phyloP scores from a whole-genome alignment of 2,797 vertebrate genomes.

The Myioborus miniatus region DNA sequence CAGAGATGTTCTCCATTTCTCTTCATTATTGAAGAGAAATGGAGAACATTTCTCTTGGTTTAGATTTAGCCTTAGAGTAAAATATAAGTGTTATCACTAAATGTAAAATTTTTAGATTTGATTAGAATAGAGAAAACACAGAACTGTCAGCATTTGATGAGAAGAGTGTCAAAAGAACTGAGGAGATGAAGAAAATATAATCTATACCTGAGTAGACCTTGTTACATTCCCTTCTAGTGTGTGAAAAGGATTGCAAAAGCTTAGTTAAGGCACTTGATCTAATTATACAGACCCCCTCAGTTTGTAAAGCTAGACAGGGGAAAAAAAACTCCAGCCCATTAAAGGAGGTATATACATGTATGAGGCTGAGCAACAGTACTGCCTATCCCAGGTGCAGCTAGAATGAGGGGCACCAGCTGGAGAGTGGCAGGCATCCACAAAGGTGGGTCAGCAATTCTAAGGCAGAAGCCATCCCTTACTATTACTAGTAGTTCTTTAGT shows the following conservation, averaged over 20 bases:
- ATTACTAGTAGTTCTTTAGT: background rate
- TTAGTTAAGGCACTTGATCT: background rate
- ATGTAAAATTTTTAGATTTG: background rate
- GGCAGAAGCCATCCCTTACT: background rate
- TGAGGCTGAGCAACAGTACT: background rate
- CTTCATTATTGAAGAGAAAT: background rate
- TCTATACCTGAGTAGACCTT: background rate
- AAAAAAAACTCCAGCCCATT: accelerated
- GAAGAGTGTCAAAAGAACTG: background rate
- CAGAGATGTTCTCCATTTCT: background rate
- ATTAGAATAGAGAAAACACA: background rate
- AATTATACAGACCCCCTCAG: background rate
- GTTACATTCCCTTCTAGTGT: background rate
- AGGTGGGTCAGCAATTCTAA: background rate
- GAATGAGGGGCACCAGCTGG: background rate
- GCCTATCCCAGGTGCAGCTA: background rate
- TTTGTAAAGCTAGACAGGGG: background rate
- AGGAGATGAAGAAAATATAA: background rate
- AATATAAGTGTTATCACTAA: background rate
- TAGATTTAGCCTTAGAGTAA: background rate
- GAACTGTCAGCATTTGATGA: background rate
- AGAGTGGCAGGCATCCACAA: background rate
- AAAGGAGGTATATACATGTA: background rate
- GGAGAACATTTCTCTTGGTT: background rate
- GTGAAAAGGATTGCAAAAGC: background rate